phyloP scores from a whole-genome alignment of 2,888 invertebrate species.

The Epicampocera succincta region DNA sequence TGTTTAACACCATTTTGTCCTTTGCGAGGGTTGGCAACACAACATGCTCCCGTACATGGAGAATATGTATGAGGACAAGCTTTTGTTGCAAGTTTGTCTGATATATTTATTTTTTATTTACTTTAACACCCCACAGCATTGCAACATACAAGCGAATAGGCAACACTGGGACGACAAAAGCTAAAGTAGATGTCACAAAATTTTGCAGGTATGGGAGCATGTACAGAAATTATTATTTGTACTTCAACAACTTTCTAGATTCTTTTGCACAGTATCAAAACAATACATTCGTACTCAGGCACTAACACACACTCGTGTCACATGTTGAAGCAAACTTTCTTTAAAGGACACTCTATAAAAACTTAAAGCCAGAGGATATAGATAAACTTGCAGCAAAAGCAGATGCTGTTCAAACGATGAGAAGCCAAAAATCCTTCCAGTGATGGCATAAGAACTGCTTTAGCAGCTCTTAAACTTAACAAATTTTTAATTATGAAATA shows the following conservation, averaged over 20 bases:
- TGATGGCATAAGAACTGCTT: slow-evolving; percentile 22
- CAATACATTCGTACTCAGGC: slow-evolving; percentile 1
- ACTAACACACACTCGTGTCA: too few species aligned
- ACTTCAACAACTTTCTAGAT: slow-evolving; percentile 14
- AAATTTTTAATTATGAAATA: too few species aligned
- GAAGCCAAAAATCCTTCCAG: slow-evolving; percentile 44
- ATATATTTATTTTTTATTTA: slow-evolving; percentile 56
- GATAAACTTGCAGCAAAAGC: slow-evolving; percentile 20
- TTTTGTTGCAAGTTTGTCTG: slow-evolving; percentile 55
- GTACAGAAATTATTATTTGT: slow-evolving; percentile 27
- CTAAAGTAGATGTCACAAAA: slow-evolving; percentile 25
- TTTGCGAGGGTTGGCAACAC: slow-evolving; percentile 8
- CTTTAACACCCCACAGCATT: slow-evolving; percentile 50
- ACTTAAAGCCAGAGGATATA: slow-evolving; percentile 40
- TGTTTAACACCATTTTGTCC: slow-evolving; percentile 42
- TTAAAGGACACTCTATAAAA: slow-evolving; percentile 19
- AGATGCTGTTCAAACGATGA: not conserved
- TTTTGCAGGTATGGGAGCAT: slow-evolving; percentile 19
- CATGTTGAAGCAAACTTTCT: not conserved
- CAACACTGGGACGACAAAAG: slow-evolving; percentile 12
- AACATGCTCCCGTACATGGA: slow-evolving; percentile 6
- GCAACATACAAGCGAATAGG: slow-evolving; percentile 11
- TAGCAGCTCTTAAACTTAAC: not conserved
- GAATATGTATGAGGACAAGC: slow-evolving; percentile 25
- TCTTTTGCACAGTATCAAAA: slow-evolving; percentile 24